Evolutionary conservation across 2,888 invertebrate genomes (phyloP).

Genomic region (Aleiodes testaceus): DNA sequence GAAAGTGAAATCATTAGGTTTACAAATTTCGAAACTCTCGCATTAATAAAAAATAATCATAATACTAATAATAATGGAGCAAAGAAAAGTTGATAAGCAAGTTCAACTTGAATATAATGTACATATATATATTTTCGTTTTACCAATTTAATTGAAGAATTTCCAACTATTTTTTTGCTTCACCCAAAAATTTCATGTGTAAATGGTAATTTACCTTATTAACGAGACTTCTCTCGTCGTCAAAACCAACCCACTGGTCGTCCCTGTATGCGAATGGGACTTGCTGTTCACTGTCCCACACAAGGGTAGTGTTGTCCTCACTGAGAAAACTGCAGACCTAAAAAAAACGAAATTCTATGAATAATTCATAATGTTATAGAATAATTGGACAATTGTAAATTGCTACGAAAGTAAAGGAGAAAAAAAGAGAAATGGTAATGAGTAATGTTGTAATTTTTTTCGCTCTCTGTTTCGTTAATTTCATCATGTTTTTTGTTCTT

Average conservation of each 20-base stretch:
- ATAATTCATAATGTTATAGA: no score
- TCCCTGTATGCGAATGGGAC: constrained; percentile 94
- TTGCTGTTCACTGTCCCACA: constrained; percentile 97
- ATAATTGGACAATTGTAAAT: constrained; percentile 9
- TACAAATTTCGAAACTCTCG: neutral
- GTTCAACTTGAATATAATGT: neutral
- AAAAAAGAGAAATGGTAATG: constrained; percentile 33
- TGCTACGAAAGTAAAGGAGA: constrained; percentile 33
- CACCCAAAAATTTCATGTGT: neutral
- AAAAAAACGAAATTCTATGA: constrained; percentile 3
- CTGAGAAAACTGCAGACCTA: constrained; percentile 91
- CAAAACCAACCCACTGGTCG: constrained; percentile 96
- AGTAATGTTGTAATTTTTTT: constrained; percentile 28
- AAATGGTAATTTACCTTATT: constrained; percentile 82
- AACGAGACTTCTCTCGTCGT: constrained; percentile 92
- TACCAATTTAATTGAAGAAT: constrained; percentile 15
- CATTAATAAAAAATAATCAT: neutral
- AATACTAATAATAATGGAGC: no score
- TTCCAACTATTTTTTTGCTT: neutral
- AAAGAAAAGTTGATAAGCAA: no score
- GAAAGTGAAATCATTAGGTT: constrained; percentile 12
- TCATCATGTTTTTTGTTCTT: neutral
- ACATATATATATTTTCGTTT: constrained; percentile 7
- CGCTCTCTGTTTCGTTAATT: neutral
- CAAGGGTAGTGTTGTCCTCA: constrained; percentile 91